Evolutionary conservation across 1,140 invertebrate genomes (phyloP).

Genomic region (Fopius arisanus): DNA sequence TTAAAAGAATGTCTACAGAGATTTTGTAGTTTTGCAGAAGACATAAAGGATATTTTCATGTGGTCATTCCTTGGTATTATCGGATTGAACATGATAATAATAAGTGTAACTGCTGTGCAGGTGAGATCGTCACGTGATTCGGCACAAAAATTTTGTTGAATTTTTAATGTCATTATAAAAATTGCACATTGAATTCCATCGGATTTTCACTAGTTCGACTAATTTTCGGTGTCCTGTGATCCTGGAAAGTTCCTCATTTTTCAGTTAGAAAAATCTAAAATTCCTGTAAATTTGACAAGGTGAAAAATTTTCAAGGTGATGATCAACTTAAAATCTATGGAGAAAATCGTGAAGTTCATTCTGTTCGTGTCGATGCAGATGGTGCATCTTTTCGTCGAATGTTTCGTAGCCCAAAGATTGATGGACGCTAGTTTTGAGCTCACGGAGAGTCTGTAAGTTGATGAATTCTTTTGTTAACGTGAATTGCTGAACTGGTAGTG

Average conservation of each 20-base stretch:
- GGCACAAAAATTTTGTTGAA: too few species aligned
- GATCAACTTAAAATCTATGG: background rate
- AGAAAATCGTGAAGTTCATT: background rate
- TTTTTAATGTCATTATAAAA: too few species aligned
- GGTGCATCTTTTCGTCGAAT: background rate
- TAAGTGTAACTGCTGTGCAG: background rate
- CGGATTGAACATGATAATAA: background rate
- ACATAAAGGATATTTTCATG: background rate
- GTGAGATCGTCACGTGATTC: background rate
- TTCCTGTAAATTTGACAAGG: too few species aligned
- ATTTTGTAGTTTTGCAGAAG: background rate
- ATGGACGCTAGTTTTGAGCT: background rate
- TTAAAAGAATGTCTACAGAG: too few species aligned
- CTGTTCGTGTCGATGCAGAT: background rate
- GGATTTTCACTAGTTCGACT: too few species aligned
- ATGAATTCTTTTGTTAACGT: too few species aligned
- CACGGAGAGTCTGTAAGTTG: background rate
- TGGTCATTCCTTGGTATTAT: background rate
- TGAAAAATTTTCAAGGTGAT: too few species aligned
- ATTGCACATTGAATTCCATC: too few species aligned
- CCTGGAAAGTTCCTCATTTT: too few species aligned
- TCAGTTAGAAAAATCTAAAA: too few species aligned
- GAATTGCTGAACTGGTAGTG: too few species aligned
- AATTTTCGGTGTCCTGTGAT: too few species aligned
- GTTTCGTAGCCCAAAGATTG: background rate